Base-by-base conservation (phyloP, 2,888 invertebrate species). In the Hypena proboscidalis region DNA sequence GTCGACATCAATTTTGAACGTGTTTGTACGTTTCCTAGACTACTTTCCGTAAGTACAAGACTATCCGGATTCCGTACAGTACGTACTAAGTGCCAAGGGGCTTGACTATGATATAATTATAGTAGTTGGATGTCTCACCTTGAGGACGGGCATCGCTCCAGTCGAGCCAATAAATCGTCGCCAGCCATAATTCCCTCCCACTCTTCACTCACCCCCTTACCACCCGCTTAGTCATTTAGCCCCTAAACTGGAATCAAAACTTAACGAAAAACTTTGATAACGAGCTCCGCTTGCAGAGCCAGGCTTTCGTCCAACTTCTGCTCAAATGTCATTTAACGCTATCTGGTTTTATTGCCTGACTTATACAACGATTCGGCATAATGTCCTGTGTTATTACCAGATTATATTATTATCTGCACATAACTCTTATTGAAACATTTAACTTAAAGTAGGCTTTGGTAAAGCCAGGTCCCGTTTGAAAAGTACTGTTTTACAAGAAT, bases 201-300 rank as follows among this genome's bases (percentile, higher is more conserved):
- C 8, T 20, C 26, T 30, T 31, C 19, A 27, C 25, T 22, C 45
- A 29, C 29, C 39, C 22, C 35, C 29, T 42, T 25, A 6, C 30
- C 14, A 8, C 20, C 25, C n/a, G 14, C 30, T 13, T 27, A 9
- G 26, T 33, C 36, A 25, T 44, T 46, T 37, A 38, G 34, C 38
- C 27, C 23, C 34, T 31, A 33, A 32, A 57, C 54, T 58, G 47
- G 44, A 62, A 53, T 51, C 46, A 49, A 53, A 64, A 62, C 56
- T 66, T 54, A 17, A 29, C 31, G 42, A 53, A 49, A 58, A 60
- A 62, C 51, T 60, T 62, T 22, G 38, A 26, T 52, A 67, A 62
- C 59, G 50, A 57, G 47, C 45, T 31, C 26, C 31, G 17, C 33
- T 33, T 17, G n/a, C 36, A 19, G 10, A 26, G 32, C 31, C 37